Percentiles rank a stretch among this genome's conserved stretches.
Conservation (phyloP, 2,113 vertebrate genomes). For the Serilophus lunatus region DNA sequence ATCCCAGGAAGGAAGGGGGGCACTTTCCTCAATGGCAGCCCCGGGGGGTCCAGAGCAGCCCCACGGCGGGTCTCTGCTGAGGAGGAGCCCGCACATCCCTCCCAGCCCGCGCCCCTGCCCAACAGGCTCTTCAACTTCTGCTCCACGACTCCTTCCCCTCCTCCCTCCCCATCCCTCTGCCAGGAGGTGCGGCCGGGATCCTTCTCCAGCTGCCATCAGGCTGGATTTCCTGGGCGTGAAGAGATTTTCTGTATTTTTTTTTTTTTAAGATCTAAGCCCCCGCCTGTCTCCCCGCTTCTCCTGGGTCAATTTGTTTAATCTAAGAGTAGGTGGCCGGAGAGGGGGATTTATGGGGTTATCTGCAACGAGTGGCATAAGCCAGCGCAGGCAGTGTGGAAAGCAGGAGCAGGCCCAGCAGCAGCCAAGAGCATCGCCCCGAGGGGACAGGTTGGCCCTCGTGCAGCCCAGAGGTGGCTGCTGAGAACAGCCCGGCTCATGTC, state of each 20-base stretch:
- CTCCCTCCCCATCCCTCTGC: not conserved
- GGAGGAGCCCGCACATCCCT: not conserved
- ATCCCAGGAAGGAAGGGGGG: conserved; percentile 36
- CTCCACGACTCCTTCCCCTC: not conserved
- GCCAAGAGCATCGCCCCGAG: not conserved
- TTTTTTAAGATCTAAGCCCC: not conserved
- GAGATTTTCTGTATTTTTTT: not conserved
- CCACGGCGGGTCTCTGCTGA: not conserved
- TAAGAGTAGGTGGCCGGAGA: conserved; percentile 22
- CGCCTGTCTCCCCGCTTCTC: not conserved
- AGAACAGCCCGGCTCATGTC: not conserved
- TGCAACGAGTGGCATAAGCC: not conserved
- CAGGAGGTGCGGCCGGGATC: conserved; percentile 30
- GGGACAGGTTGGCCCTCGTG: not conserved
- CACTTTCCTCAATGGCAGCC: not conserved
- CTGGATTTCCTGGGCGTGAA: conserved; percentile 27
- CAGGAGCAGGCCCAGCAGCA: not conserved
- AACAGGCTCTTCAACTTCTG: conserved; percentile 57
- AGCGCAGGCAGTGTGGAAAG: not conserved
- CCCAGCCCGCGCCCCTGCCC: not conserved
- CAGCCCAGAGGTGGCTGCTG: not conserved
- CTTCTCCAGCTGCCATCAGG: not conserved
- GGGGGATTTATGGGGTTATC: conserved; percentile 17
- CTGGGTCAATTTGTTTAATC: conserved; percentile 13
- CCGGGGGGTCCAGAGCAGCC: not conserved